These are phyloP conservation scores for Spea bombifrons DNA, from an alignment of 2,113 vertebrate genomes.

Conservation along the genomic window DNA sequence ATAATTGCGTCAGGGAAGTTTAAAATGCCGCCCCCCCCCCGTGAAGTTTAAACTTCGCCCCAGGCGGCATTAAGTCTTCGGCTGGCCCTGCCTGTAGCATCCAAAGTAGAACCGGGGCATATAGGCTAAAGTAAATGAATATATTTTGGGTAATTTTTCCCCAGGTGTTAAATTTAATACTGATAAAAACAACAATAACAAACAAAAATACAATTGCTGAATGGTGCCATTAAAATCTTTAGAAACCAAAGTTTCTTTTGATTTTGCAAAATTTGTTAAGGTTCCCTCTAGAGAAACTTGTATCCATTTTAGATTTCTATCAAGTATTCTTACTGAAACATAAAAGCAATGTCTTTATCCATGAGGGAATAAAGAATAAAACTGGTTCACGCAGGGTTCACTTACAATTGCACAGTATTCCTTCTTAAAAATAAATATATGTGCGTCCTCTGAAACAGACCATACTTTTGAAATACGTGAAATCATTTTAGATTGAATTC, in stretches of 20 bases:
- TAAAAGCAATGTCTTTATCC: constrained; percentile 7
- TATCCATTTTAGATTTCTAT: constrained; percentile 5
- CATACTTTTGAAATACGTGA: neutral
- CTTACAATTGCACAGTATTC: neutral
- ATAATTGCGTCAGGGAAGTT: too few relatives aligned
- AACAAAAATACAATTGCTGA: too few relatives aligned
- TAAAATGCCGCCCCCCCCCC: too few relatives aligned
- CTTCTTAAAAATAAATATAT: neutral
- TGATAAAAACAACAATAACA: too few relatives aligned
- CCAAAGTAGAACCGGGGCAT: too few relatives aligned
- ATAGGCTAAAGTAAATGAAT: too few relatives aligned
- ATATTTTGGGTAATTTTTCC: too few relatives aligned
- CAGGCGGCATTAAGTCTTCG: too few relatives aligned
- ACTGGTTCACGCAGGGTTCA: neutral
- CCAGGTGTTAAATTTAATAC: too few relatives aligned
- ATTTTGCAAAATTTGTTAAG: neutral
- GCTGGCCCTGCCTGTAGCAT: too few relatives aligned
- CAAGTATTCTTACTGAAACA: neutral
- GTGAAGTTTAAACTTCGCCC: too few relatives aligned
- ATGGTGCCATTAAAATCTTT: neutral
- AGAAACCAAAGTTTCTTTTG: neutral
- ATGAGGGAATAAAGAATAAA: neutral
- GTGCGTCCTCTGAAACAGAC: neutral
- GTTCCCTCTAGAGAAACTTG: neutral
- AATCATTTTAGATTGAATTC: neutral